These are phyloP conservation scores for Conger conger DNA, from an alignment of 2,113 vertebrate genomes.

Conservation along the genomic window DNA sequence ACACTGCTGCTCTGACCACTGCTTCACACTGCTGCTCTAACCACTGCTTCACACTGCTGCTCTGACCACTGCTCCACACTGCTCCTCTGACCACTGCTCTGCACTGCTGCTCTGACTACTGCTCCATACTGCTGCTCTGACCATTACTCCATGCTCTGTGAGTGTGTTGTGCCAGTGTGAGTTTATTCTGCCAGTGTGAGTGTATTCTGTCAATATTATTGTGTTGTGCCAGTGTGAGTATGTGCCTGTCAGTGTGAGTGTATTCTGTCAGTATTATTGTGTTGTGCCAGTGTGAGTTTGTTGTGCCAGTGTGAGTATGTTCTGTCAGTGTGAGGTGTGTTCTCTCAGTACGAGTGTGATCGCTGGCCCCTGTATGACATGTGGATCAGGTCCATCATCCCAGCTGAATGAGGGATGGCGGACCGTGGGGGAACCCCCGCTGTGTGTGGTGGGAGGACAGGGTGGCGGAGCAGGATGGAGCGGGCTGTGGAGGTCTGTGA, in stretches of 20 bases:
- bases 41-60: constrained; percentile 1
- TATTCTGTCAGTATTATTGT: no score
- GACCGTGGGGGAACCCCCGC: not conserved
- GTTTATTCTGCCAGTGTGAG: not conserved
- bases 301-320: no score
- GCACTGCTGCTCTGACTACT: not conserved
- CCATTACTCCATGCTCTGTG: no score
- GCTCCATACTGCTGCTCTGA: not conserved
- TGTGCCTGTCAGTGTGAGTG: no score
- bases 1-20: not conserved
- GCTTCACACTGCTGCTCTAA: not conserved
- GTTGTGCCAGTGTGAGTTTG: not conserved
- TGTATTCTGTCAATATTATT: not conserved
- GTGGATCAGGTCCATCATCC: not conserved
- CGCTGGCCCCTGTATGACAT: not conserved
- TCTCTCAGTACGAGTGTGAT: not conserved
- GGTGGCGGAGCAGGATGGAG: not conserved
- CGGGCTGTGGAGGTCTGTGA: not conserved
- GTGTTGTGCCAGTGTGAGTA: no score
- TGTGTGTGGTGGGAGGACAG: not conserved
- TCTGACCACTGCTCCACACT: not conserved
- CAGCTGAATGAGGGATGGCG: not conserved
- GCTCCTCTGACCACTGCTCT: not conserved
- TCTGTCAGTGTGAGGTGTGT: not conserved
- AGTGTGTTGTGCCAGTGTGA: no score